A percentile compares a stretch with the other conserved stretches of the same genome.
Conservation (phyloP, 1,140 invertebrate genomes). For the Trichogramma pretiosum region DNA sequence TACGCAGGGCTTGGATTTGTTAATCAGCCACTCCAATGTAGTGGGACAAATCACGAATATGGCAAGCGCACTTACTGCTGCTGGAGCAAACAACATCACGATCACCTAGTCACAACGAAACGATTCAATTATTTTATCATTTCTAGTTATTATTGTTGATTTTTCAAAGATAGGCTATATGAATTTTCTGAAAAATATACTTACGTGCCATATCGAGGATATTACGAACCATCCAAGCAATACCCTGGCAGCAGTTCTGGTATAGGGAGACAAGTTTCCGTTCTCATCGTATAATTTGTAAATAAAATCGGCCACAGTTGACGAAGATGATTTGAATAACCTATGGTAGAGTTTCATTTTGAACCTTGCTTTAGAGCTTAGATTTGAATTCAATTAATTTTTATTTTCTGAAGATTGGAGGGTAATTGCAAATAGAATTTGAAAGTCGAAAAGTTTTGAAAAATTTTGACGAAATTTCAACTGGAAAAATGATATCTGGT, state of each 20-base stretch:
- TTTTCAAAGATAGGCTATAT: not conserved
- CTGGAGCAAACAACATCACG: constrained; percentile 21
- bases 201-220: constrained; percentile 29
- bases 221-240: constrained; percentile 31
- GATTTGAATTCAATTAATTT: no score
- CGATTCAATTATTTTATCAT: not conserved
- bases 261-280: constrained; percentile 25
- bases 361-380: no score
- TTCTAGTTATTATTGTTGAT: not conserved
- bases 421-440: no score
- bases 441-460: no score
- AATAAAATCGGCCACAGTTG: no score
- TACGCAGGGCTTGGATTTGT: constrained; percentile 17
- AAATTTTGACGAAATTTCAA: no score
- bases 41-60: constrained; percentile 28
- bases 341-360: no score
- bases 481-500: no score
- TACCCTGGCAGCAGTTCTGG: constrained; percentile 29
- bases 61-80: constrained; percentile 21
- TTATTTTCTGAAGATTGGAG: no score
- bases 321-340: no score
- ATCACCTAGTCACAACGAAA: constrained; percentile 21
- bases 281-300: no score
- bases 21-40: constrained; percentile 24
- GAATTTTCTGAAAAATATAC: not conserved